Conservation (phyloP, 2,888 invertebrate species). For the Auanema freiburgensis region DNA sequence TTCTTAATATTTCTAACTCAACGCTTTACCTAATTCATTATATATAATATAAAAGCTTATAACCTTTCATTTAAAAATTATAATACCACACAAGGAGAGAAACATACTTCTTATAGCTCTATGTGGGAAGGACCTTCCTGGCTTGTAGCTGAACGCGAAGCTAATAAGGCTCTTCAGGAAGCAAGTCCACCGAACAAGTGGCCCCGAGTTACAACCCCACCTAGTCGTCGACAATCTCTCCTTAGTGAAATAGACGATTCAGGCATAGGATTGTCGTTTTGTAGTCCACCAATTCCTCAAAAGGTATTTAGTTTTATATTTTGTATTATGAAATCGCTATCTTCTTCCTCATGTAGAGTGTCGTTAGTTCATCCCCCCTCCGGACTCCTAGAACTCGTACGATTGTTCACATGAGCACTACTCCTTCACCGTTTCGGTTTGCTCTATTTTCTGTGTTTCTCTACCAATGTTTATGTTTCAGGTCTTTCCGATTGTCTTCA, state of each 20-base stretch:
- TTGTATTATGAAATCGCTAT: not conserved
- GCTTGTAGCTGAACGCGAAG: slow-evolving; percentile 11
- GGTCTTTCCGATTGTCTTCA: slow-evolving; percentile 18
- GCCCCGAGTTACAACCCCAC: slow-evolving; percentile 22
- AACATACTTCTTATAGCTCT: too few relatives aligned
- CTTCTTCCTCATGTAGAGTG: not conserved
- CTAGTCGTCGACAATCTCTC: slow-evolving; percentile 17
- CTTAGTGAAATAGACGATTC: slow-evolving; percentile 16
- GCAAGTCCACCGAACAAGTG: slow-evolving; percentile 22
- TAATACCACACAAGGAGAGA: too few relatives aligned
- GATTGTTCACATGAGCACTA: slow-evolving; percentile 9
- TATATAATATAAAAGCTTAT: too few relatives aligned
- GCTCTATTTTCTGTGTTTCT: slow-evolving; percentile 1
- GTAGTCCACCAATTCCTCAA: slow-evolving; percentile 12
- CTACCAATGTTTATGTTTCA: slow-evolving; percentile 10
- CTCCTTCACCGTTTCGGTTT: slow-evolving; percentile 9
- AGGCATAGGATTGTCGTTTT: slow-evolving; percentile 22
- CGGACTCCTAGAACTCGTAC: not conserved
- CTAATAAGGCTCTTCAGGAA: slow-evolving; percentile 5
- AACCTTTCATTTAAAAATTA: too few relatives aligned
- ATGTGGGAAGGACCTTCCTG: slow-evolving; percentile 25
- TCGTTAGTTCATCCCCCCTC: not conserved
- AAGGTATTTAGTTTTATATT: not conserved
- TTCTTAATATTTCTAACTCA: too few relatives aligned
- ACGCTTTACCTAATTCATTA: too few relatives aligned